Evolutionary conservation across 1,140 invertebrate species (phyloP).

Genomic region (Drosophila parvula): DNA sequence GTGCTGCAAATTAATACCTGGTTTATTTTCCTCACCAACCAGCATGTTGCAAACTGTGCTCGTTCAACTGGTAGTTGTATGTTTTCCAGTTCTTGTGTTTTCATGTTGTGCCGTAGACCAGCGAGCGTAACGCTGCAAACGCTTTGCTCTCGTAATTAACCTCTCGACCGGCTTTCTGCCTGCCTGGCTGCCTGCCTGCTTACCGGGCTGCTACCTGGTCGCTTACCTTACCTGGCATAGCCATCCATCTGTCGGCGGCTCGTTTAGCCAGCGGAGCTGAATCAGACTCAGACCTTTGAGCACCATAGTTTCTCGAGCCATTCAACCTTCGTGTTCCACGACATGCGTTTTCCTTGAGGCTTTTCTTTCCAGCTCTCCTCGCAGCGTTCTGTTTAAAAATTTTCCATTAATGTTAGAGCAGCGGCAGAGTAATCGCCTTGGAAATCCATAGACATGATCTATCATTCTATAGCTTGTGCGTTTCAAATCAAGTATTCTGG

Average conservation of each 20-base stretch:
- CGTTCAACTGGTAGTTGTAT: slow-evolving; percentile 53
- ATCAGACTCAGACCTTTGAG: slow-evolving; percentile 53
- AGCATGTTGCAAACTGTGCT: slow-evolving; percentile 30
- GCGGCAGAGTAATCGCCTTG: slow-evolving; percentile 9
- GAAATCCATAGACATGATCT: slow-evolving; percentile 30
- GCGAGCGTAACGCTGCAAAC: slow-evolving; percentile 73
- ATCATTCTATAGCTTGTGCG: slow-evolving; percentile 14
- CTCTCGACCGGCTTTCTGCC: slow-evolving; percentile 80
- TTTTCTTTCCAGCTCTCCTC: slow-evolving; percentile 21
- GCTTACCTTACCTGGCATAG: slow-evolving; percentile 16
- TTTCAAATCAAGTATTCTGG: slow-evolving; percentile 5
- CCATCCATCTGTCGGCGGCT: slow-evolving; percentile 37
- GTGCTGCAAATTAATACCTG: slow-evolving; percentile 29
- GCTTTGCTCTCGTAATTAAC: slow-evolving; percentile 81
- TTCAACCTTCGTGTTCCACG: slow-evolving; percentile 55
- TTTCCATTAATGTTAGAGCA: slow-evolving; percentile 28
- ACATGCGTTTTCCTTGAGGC: slow-evolving; percentile 30
- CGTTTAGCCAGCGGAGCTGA: slow-evolving; percentile 48
- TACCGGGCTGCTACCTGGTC: slow-evolving; percentile 20
- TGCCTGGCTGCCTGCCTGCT: slow-evolving; percentile 33
- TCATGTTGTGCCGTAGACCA: slow-evolving; percentile 39
- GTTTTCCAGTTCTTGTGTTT: slow-evolving; percentile 30
- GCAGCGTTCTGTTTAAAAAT: slow-evolving; percentile 20
- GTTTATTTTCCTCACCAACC: slow-evolving; percentile 19
- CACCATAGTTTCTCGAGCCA: slow-evolving; percentile 24